phyloP scores from a whole-genome alignment of 2,797 vertebrate genomes.

The Diglossa cyanea region DNA sequence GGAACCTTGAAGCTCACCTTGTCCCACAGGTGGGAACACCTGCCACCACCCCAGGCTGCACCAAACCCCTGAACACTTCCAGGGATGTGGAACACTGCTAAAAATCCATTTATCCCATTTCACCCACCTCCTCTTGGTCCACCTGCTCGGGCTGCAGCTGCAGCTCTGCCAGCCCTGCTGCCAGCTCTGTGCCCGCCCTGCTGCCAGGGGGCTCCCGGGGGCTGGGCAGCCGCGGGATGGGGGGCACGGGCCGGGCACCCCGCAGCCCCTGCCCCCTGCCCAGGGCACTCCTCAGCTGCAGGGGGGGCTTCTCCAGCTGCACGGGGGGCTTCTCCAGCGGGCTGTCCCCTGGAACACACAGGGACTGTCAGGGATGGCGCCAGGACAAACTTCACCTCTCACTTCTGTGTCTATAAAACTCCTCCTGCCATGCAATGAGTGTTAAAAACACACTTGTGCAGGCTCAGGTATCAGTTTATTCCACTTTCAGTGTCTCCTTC shows the following conservation, averaged over 20 bases:
- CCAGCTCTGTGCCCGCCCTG: not conserved
- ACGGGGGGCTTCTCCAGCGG: not conserved
- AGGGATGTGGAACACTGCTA: rapidly evolving
- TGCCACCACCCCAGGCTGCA: not conserved
- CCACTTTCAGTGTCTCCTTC: not conserved
- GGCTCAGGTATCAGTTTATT: not conserved
- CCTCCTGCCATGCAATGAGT: rapidly evolving
- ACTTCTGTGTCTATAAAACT: rapidly evolving
- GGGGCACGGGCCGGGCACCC: not conserved
- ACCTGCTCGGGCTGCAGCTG: not conserved
- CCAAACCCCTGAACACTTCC: rapidly evolving
- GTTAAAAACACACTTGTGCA: too few species aligned
- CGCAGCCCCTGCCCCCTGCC: not conserved
- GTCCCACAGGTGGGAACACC: too few species aligned
- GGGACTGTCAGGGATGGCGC: not conserved
- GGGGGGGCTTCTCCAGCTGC: rapidly evolving
- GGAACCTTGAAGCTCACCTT: rapidly evolving
- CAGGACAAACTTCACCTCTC: too few species aligned
- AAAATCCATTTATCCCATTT: rapidly evolving
- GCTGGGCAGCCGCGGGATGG: not conserved
- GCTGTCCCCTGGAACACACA: not conserved
- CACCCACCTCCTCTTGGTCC: not conserved
- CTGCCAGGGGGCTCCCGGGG: not conserved
- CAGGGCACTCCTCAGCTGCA: not conserved
- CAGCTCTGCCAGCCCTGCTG: not conserved